Conservation (phyloP, 2,113 vertebrate genomes). For the Equus quagga region DNA sequence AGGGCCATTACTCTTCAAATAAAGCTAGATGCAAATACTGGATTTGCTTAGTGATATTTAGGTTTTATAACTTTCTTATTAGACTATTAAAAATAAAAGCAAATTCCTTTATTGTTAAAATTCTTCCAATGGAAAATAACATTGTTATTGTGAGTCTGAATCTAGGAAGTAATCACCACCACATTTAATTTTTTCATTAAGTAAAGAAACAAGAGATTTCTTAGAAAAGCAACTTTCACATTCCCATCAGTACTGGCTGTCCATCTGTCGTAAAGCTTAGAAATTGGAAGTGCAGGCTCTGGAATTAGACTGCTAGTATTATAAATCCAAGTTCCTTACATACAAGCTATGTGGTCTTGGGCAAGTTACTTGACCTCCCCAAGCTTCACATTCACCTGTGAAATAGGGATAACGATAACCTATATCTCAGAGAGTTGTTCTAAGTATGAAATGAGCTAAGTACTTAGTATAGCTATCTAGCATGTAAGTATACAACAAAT, state of each 20-base stretch:
- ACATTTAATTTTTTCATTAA: background rate
- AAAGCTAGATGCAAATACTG: constrained; percentile 17
- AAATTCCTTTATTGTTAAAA: constrained; percentile 45
- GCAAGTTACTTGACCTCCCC: background rate
- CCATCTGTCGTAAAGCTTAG: background rate
- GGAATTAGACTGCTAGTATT: background rate
- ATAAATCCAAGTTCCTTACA: background rate
- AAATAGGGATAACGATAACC: background rate
- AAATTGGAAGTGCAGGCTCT: background rate
- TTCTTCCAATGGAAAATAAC: background rate
- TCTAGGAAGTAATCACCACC: background rate
- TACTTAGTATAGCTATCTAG: background rate
- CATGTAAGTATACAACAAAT: background rate
- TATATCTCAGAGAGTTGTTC: background rate
- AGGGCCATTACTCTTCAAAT: background rate
- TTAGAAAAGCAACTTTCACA: background rate
- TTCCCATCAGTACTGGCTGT: background rate
- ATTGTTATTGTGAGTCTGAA: background rate
- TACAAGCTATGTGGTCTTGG: background rate
- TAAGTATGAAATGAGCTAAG: background rate
- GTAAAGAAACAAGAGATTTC: background rate
- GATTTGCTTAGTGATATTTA: constrained; percentile 11
- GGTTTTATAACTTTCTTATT: constrained; percentile 4
- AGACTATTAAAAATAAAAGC: constrained; percentile 52
- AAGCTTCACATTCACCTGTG: background rate